These are phyloP conservation scores for Onychostoma macrolepis DNA, from an alignment of 2,113 vertebrate species.

Conservation along the genomic window DNA sequence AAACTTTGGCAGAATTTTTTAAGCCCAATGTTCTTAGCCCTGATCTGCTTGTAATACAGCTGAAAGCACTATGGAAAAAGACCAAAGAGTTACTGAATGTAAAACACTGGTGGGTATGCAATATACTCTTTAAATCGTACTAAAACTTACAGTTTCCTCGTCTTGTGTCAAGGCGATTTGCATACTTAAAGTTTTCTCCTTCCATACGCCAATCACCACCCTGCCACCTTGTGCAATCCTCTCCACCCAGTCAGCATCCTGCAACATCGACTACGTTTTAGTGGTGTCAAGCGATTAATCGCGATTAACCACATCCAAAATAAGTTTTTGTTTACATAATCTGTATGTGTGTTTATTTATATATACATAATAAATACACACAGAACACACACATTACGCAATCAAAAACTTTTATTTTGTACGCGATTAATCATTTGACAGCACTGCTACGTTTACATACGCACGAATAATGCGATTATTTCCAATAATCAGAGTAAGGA, in stretches of 20 bases:
- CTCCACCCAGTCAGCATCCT: conserved; percentile 3
- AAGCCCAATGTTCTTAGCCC: neutral
- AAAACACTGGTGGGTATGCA: neutral
- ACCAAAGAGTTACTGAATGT: neutral
- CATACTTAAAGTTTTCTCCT: neutral
- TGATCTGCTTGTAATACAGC: neutral
- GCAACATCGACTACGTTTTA: neutral
- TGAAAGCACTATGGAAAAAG: neutral
- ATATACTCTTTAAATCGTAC: neutral
- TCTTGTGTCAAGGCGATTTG: neutral
- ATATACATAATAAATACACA: too few relatives aligned
- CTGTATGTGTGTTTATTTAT: too few relatives aligned
- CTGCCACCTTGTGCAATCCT: neutral
- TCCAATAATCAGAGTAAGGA: too few relatives aligned
- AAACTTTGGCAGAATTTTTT: neutral
- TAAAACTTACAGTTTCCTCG: neutral
- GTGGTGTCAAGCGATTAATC: too few relatives aligned
- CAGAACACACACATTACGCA: too few relatives aligned
- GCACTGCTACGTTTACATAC: too few relatives aligned
- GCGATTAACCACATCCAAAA: too few relatives aligned
- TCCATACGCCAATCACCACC: neutral
- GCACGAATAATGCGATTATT: too few relatives aligned
- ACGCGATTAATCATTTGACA: too few relatives aligned
- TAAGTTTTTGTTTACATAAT: too few relatives aligned
- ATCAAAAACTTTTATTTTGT: too few relatives aligned